A percentile compares a stretch with the other conserved stretches of the same genome.
Conservation (phyloP, 2,888 invertebrate species). For the Lobophora halterata region DNA sequence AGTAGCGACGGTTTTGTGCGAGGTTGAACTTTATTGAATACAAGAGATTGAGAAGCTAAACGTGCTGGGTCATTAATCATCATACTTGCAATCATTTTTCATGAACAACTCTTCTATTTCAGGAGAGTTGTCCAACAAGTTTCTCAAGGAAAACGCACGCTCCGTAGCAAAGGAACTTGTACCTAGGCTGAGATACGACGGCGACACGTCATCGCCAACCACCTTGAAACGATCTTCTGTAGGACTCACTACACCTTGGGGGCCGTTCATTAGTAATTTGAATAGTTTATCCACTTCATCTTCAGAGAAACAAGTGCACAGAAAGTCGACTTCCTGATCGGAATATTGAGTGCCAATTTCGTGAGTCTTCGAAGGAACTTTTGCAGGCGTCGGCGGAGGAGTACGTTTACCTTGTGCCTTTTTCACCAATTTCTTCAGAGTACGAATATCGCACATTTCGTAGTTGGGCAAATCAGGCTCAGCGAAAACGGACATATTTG, state of each 20-base stretch:
- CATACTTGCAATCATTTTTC: conserved; percentile 41
- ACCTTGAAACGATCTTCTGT: conserved; percentile 29
- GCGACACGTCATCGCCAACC: conserved; percentile 36
- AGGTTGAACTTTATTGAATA: too few relatives aligned
- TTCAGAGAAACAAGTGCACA: conserved; percentile 62
- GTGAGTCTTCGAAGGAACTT: conserved; percentile 40
- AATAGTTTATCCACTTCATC: conserved; percentile 44
- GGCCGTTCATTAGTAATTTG: conserved; percentile 26
- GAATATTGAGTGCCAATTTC: conserved; percentile 52
- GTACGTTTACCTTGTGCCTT: conserved; percentile 38
- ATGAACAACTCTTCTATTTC: conserved; percentile 57
- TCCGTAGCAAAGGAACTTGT: conserved; percentile 46
- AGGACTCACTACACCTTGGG: conserved; percentile 3
- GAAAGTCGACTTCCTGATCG: conserved; percentile 50
- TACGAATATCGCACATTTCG: conserved; percentile 46
- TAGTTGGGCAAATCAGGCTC: conserved; percentile 54
- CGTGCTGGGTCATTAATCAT: too few relatives aligned
- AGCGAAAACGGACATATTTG: conserved; percentile 50
- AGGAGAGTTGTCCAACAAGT: conserved; percentile 44
- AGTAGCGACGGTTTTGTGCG: too few relatives aligned
- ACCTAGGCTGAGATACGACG: conserved; percentile 33
- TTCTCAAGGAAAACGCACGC: conserved; percentile 47
- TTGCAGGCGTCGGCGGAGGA: conserved; percentile 26
- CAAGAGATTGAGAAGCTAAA: too few relatives aligned
- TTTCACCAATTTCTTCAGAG: conserved; percentile 49